Evolutionary conservation across 2,888 invertebrate species (phyloP), one percentile per base, ranked within the genome.

Genomic region (Helobdella robusta): DNA sequence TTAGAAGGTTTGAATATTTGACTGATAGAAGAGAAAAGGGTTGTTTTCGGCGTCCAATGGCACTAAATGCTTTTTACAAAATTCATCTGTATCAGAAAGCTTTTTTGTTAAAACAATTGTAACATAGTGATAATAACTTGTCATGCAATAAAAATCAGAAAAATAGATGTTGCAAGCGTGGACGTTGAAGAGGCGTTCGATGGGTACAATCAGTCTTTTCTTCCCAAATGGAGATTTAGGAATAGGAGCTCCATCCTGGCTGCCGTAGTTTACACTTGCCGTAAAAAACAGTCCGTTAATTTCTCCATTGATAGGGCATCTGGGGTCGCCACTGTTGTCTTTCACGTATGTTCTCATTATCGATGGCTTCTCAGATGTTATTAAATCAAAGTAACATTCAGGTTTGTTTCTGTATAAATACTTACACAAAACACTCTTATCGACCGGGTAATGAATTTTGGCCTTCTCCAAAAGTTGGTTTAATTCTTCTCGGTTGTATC

Each of bases 351-450:
- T 48, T 32, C 48, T 58, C 69, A 70, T 70, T 34, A 67, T 34
- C 44, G 63, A 63, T 15, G 6, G 58, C 44, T 65, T 28, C 18
- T 68, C 56, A 5, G 11, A 30, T 5, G 56, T 35, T 25, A 65
- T 63, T n/a, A 67, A 50, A 1, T 52, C 20, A 63, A 67, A 69
- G 59, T 67, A 69, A 6, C 44, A 20, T 6, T 36, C 64, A 8
- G 67, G 50, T 32, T 69, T 69, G 59, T 69, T 59, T n/a, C 69
- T 36, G 61, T 68, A 69, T 25, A 69, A 28, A 34, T 30, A 63
- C 28, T 11, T 5, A 36, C 63, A 62, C 11, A 20, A 18, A 56
- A 32, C 28, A 28, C 20, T 56, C 1, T 28, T 32, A 56, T 48
- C 2, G n/a, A n/a, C n/a, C n/a, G n/a, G n/a, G n/a, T n/a, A n/a